Evolutionary conservation across 2,113 vertebrate species (phyloP).

Genomic region (Syrmaticus mikado): DNA sequence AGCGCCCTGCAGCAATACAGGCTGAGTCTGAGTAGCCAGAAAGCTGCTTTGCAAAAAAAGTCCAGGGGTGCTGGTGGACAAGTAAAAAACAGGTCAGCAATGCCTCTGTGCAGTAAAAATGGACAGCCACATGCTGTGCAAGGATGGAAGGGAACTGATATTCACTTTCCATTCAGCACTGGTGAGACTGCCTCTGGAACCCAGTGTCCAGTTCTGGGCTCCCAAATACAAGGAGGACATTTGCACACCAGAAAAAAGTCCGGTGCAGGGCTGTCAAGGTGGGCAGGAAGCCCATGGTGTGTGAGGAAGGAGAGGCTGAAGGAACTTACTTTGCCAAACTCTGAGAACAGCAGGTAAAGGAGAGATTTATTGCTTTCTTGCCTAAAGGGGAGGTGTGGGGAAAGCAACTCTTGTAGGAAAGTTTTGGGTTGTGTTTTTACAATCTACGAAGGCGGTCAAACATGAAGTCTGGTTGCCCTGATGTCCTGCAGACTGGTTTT

Average conservation of each 20-base stretch:
- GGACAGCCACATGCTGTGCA: neutral
- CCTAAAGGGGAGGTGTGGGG: neutral
- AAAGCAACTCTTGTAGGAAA: neutral
- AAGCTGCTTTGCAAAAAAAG: neutral
- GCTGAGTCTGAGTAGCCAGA: neutral
- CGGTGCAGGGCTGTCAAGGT: neutral
- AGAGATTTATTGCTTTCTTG: neutral
- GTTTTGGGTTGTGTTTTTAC: neutral
- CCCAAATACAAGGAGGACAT: neutral
- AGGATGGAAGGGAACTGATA: neutral
- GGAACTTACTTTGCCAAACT: neutral
- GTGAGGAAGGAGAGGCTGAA: neutral
- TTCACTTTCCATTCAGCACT: neutral
- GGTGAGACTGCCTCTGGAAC: neutral
- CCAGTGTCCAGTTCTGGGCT: neutral
- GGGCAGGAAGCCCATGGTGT: fast-evolving
- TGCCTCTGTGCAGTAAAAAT: neutral
- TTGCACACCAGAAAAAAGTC: neutral
- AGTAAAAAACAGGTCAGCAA: neutral
- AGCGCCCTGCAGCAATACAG: neutral
- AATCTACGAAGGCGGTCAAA: neutral
- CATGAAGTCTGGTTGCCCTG: neutral
- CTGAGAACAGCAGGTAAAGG: neutral
- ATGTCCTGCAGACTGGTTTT: neutral
- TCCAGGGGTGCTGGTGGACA: neutral